Evolutionary conservation across 2,888 invertebrate species (phyloP).

Genomic region (Sarcophaga variegata): DNA sequence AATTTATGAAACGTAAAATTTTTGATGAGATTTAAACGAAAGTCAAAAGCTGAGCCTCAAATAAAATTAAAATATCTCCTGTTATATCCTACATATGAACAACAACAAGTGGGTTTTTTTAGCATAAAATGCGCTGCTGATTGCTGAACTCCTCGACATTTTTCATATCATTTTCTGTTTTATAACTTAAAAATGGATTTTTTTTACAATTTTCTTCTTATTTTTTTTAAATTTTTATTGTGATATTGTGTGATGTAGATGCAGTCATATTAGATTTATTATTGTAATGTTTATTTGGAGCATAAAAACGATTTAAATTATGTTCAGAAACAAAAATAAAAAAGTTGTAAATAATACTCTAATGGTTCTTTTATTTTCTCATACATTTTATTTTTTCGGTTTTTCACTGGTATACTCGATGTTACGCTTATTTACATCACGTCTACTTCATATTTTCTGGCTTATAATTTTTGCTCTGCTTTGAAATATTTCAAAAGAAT

Average conservation of each 20-base stretch:
- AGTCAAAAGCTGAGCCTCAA: background rate
- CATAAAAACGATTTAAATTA: conserved; percentile 61
- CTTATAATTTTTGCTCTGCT: too few relatives aligned
- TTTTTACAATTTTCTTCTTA: background rate
- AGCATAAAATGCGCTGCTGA: background rate
- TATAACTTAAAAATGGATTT: background rate
- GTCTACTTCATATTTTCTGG: too few relatives aligned
- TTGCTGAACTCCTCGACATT: background rate
- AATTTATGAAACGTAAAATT: conserved; percentile 78
- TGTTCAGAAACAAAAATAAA: conserved; percentile 51
- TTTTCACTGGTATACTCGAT: too few relatives aligned
- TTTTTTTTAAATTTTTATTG: background rate
- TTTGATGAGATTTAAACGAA: conserved; percentile 70
- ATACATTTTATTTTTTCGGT: too few relatives aligned
- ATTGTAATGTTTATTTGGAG: conserved; percentile 49
- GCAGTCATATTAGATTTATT: conserved; percentile 51
- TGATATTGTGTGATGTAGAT: background rate
- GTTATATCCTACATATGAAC: background rate
- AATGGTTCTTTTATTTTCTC: too few relatives aligned
- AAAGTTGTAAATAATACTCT: background rate
- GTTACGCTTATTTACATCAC: too few relatives aligned
- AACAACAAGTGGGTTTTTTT: background rate
- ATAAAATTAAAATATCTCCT: background rate
- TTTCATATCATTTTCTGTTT: background rate
- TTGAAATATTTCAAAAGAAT: too few relatives aligned